phyloP scores from a whole-genome alignment of 1,140 invertebrate genomes.

The Pygmarrhopalites habei region DNA sequence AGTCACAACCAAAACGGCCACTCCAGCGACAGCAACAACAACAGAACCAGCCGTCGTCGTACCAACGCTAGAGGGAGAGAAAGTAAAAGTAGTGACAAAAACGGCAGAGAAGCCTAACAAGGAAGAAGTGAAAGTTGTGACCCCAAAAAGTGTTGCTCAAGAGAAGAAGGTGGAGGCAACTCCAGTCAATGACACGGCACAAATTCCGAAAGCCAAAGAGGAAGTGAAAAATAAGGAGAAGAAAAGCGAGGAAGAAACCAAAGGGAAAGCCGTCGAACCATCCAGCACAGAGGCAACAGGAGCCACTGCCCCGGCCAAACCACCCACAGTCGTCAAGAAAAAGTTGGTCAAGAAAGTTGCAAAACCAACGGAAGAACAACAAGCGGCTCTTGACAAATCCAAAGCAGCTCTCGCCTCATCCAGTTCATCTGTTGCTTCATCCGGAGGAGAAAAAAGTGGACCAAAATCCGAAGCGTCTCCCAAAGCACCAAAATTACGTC shows the following conservation, averaged over 20 bases:
- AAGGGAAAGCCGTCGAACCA: not conserved
- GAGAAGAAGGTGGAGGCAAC: too few relatives aligned
- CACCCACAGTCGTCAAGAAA: constrained; percentile 22
- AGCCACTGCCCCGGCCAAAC: constrained; percentile 16
- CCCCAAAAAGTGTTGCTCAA: too few relatives aligned
- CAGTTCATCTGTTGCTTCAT: constrained; percentile 7
- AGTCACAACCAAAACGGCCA: not conserved
- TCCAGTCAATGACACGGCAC: too few relatives aligned
- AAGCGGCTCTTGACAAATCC: constrained; percentile 9
- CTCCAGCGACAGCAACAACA: not conserved
- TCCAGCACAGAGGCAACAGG: not conserved
- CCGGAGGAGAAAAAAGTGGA: constrained; percentile 9
- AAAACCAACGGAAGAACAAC: constrained; percentile 32
- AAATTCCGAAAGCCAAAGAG: too few relatives aligned
- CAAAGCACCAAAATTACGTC: constrained; percentile 20
- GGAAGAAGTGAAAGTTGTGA: too few relatives aligned
- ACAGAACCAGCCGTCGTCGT: not conserved
- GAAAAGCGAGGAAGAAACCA: not conserved
- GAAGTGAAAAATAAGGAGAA: constrained; percentile 8
- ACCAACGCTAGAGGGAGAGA: too few relatives aligned
- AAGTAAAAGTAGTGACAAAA: not conserved
- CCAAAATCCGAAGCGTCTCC: not conserved
- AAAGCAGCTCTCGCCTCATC: not conserved
- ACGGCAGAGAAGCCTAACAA: constrained; percentile 7
- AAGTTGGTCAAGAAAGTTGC: constrained; percentile 21